These are phyloP conservation scores for Orussus abietinus DNA, from an alignment of 1,140 invertebrate species.

Conservation along the genomic window DNA sequence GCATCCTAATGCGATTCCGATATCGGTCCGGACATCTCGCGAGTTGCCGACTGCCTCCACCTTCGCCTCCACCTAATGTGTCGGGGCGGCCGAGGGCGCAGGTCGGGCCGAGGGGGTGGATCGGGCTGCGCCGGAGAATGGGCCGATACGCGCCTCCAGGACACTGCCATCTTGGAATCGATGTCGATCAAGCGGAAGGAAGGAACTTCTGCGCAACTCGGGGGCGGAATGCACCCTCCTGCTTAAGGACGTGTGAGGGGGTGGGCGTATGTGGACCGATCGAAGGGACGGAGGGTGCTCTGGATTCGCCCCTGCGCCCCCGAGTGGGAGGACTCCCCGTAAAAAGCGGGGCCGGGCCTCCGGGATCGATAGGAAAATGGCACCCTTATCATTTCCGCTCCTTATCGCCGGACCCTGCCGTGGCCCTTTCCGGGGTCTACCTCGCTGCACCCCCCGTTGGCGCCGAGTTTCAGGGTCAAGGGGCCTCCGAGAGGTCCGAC, in stretches of 20 bases:
- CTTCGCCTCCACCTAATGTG: constrained; percentile 17
- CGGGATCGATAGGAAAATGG: too few species aligned
- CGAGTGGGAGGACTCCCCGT: too few species aligned
- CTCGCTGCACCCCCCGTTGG: too few species aligned
- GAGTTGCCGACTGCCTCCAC: constrained; percentile 29
- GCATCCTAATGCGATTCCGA: constrained; percentile 40
- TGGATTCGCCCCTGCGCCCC: constrained; percentile 19
- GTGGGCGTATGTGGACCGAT: too few species aligned
- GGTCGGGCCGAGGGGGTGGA: constrained; percentile 20
- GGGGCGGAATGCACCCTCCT: constrained; percentile 19
- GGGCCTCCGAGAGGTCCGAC: too few species aligned
- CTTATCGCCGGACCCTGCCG: too few species aligned
- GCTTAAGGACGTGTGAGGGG: constrained; percentile 13
- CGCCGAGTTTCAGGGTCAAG: too few species aligned
- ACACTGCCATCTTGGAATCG: constrained; percentile 46
- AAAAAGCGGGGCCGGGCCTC: too few species aligned
- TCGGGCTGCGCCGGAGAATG: constrained; percentile 31
- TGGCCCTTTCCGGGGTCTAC: too few species aligned
- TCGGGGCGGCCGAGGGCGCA: constrained; percentile 13
- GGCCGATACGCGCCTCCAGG: constrained; percentile 26
- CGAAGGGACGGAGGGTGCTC: too few species aligned
- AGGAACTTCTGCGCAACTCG: constrained; percentile 42
- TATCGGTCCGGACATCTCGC: constrained; percentile 37
- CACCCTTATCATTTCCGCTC: too few species aligned
- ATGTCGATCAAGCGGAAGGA: constrained; percentile 44